Base-by-base conservation (phyloP, 2,888 invertebrate species). In the Anorthoa munda region DNA sequence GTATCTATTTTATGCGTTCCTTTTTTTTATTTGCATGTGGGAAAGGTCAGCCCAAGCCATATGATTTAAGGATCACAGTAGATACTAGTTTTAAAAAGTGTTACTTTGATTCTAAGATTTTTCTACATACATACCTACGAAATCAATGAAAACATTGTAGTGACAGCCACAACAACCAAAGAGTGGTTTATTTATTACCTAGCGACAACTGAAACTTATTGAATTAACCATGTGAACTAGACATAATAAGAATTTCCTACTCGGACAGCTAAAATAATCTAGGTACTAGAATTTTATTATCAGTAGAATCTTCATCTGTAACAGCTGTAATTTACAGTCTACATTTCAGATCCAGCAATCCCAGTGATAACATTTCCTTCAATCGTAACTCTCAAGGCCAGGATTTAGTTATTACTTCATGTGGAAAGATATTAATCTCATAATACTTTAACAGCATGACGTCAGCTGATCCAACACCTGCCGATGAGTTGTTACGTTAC, bases 341-440 rank as follows among this genome's bases (percentile, higher is more conserved):
- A 69, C 12, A 26, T 66, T 66, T 63, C 50, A 77, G 53, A 2
- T 60, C 17, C 15, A 70, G 58, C 7, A 56, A 55, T 64, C 60
- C 21, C 9, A 23, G 55, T 26, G 60, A 50, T 68, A 72, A 58
- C n/a, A 55, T 67, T 59, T n/a, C 48, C 26, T 13, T 51, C 51
- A 63, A 63, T 69, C 66, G 55, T 68, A 66, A 74, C 39, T 60
- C 48, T 23, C 23, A 83, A 59, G 39, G 55, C 63, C 7, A 63
- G 17, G 63, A 63, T 79, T 78, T 68, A 66, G 73, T 55, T 53
- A 60, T 69, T 60, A 56, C 60, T 72, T 85, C 72, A 79, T 48
- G 82, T 76, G 64, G 79, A 85, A 76, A 75, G 46, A 79, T 79
- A 83, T 77, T 79, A 71, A 77, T 79, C 70, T 79, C 48, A 60